phyloP scores from a whole-genome alignment of 1,140 invertebrate species.

The Macrotrachela quadricornifera region DNA sequence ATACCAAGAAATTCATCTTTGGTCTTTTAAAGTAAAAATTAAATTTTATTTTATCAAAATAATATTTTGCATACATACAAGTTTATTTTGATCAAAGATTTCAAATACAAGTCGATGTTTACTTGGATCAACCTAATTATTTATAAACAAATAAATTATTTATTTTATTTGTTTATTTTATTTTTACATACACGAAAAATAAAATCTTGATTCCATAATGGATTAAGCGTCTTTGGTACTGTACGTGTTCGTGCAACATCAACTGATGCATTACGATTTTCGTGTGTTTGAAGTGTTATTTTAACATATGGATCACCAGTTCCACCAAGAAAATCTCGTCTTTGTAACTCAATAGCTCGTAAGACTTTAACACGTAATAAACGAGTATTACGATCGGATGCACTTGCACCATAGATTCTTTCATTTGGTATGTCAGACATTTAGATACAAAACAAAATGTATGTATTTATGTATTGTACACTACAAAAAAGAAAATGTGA shows the following conservation, averaged over 20 bases:
- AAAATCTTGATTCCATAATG: neutral
- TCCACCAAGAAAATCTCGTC: neutral
- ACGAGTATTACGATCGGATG: neutral
- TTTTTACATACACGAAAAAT: neutral
- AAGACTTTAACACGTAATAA: neutral
- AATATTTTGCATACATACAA: neutral
- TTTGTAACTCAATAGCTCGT: neutral
- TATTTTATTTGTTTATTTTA: neutral
- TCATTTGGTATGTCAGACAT: too few relatives aligned
- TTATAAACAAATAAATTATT: neutral
- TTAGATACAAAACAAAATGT: too few relatives aligned
- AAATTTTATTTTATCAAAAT: neutral
- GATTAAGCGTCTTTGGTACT: neutral
- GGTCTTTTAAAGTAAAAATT: neutral
- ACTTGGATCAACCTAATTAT: neutral
- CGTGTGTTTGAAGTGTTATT: neutral
- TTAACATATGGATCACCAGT: neutral
- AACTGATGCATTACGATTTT: neutral
- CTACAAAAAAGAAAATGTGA: too few relatives aligned
- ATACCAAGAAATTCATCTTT: neutral
- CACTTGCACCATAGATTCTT: neutral
- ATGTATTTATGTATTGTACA: too few relatives aligned
- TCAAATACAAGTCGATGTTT: neutral
- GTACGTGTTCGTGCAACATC: neutral
- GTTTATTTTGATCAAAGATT: neutral